A percentile compares a stretch with the other conserved stretches of the same genome.
phyloP scores from a whole-genome alignment of 2,888 invertebrate species.

The Salpingus planirostris region DNA sequence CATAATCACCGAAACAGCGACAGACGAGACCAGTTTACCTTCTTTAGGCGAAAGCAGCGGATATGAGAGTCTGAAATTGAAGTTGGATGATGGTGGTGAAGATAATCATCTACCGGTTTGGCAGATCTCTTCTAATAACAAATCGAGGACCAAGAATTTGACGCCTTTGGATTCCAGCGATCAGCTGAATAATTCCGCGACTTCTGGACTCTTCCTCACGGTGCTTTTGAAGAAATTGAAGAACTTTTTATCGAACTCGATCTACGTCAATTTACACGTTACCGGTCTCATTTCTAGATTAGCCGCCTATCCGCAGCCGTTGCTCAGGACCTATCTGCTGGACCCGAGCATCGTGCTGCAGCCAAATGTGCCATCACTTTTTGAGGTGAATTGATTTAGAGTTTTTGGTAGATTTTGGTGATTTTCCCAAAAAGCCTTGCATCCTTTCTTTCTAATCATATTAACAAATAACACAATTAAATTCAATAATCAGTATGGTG shows the following conservation, averaged over 20 bases:
- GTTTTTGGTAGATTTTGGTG: no score
- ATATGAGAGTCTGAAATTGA: conserved; percentile 62
- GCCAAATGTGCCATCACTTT: conserved; percentile 83
- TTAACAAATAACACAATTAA: no score
- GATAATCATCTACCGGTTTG: conserved; percentile 26
- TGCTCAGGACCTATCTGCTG: conserved; percentile 78
- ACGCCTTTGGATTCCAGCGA: conserved; percentile 43
- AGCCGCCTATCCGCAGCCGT: conserved; percentile 80
- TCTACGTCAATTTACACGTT: conserved; percentile 78
- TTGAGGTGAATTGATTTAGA: conserved; percentile 56
- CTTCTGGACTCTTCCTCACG: conserved; percentile 70
- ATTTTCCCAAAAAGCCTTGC: no score
- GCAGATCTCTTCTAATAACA: conserved; percentile 34
- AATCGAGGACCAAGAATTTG: conserved; percentile 14
- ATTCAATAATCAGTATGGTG: no score
- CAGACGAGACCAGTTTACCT: conserved; percentile 49
- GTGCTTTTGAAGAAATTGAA: conserved; percentile 74
- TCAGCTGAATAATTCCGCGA: conserved; percentile 36
- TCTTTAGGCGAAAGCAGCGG: conserved; percentile 71
- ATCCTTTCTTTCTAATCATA: no score
- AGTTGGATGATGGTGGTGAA: conserved; percentile 43
- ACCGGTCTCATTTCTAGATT: conserved; percentile 81
- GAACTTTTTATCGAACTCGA: conserved; percentile 72
- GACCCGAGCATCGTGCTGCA: conserved; percentile 79
- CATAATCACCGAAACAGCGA: no score